Base-by-base conservation (phyloP, 1,140 invertebrate species). In the Musca domestica region DNA sequence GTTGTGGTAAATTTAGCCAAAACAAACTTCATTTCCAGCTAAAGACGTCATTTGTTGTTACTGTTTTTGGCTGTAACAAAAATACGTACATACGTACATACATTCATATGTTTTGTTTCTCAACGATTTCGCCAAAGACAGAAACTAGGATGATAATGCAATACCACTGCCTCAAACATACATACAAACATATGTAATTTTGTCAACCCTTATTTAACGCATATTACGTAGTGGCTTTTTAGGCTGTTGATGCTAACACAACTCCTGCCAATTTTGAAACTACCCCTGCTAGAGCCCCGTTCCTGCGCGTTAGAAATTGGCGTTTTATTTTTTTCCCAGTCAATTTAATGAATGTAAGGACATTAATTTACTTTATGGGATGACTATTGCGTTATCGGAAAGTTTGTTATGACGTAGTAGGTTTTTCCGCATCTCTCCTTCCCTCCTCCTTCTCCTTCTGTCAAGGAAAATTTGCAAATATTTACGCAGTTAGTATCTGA, bases 161-260 rank as follows among this genome's bases (percentile, higher is more conserved):
- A 22, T 52, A 52, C 51, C 19, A 41, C 12, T 41, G 34, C 34
- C 34, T 41, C 34, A 41, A 41, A 41, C 34, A 41, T 41, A 41
- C 12, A 10, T 51, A 20, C 9, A 7, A 0, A 51, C 19, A 9
- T 20, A 9, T 51, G 48, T 52, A 51, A 41, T 41, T 5, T 12
- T 51, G 51, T 52, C 51, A 52, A 52, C 51, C 51, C 51, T 52
- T 52, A 52, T 51, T 51, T 51, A 22, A 17, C 22, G 51, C 51
- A 22, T 52, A 52, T 52, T 52, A 52, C 51, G 51, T 52, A 20
- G 51, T 52, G 22, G 10, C 2, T 23, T 52, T 52, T 52, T 41
- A 41, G 34, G 34, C 34, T 41, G 34, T 41, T 41, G 34, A 41
- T 41, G 34, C 1, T 52, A 51, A 5, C 15, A 52, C 51, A 52